Evolutionary conservation across 2,888 invertebrate genomes (phyloP).

Genomic region (Yponomeuta plumbellus): DNA sequence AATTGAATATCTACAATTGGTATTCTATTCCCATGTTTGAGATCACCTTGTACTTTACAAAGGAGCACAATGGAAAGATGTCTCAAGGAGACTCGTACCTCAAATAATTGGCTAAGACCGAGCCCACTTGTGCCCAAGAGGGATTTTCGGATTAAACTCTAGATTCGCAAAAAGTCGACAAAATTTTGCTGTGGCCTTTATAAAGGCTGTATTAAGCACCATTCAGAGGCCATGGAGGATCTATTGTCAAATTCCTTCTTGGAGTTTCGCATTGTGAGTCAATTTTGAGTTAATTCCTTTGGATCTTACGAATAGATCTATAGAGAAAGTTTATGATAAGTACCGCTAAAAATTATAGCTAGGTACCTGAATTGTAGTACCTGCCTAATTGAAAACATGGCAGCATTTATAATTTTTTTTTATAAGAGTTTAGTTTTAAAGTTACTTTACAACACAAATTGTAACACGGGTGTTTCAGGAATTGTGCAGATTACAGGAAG

Average conservation of each 20-base stretch:
- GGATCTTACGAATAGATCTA: background rate
- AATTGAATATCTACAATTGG: background rate
- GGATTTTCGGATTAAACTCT: conserved; percentile 63
- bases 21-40: background rate
- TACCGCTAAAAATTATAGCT: too few species aligned
- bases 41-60: background rate
- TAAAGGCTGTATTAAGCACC: background rate
- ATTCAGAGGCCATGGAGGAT: background rate
- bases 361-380: too few species aligned
- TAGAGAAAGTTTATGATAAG: background rate
- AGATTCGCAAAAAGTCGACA: conserved; percentile 3
- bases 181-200: background rate
- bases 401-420: too few species aligned
- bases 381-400: too few species aligned
- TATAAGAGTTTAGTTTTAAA: too few species aligned
- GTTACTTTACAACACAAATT: too few species aligned
- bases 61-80: conserved; percentile 10
- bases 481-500: too few species aligned
- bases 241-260: background rate
- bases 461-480: too few species aligned
- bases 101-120: conserved; percentile 54
- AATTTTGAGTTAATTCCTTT: background rate
- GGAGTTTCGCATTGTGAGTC: background rate
- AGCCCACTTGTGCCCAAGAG: conserved; percentile 46
- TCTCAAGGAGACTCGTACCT: conserved; percentile 31